Evolutionary conservation across 2,113 vertebrate genomes (phyloP).

Genomic region (Atlantisia rogersi): DNA sequence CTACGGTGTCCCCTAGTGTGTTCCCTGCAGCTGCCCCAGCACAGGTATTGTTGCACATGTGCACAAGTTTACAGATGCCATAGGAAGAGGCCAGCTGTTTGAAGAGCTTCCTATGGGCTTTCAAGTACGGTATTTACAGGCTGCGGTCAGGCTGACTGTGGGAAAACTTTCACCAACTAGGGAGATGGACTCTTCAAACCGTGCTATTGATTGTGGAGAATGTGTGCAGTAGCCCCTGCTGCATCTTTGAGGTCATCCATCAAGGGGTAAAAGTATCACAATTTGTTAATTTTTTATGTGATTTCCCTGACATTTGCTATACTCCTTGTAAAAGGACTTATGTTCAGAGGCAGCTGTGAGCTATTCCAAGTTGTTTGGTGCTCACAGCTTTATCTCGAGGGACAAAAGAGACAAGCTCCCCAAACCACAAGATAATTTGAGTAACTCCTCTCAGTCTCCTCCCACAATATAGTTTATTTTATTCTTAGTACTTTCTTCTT

Average conservation of each 20-base stretch:
- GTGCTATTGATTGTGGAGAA: background rate
- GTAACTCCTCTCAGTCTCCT: background rate
- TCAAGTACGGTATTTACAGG: background rate
- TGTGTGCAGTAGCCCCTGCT: background rate
- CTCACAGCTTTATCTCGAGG: background rate
- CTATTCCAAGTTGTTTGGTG: background rate
- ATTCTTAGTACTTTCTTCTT: background rate
- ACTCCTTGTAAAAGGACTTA: background rate
- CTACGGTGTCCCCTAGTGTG: background rate
- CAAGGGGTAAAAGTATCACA: background rate
- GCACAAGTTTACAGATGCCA: background rate
- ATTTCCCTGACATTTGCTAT: background rate
- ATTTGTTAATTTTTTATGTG: background rate
- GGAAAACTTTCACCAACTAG: background rate
- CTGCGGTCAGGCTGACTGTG: background rate
- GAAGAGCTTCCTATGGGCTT: background rate
- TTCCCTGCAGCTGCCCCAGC: background rate
- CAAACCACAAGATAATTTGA: background rate
- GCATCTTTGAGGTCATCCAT: background rate
- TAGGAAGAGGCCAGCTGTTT: background rate
- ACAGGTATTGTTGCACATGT: background rate
- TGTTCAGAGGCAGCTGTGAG: background rate
- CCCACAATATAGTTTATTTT: background rate
- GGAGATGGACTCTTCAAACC: background rate
- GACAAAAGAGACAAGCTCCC: background rate